Percentiles rank a stretch among this genome's conserved stretches.
Evolutionary conservation across 2,797 vertebrate genomes (phyloP).

Genomic region (Strix occidentalis): DNA sequence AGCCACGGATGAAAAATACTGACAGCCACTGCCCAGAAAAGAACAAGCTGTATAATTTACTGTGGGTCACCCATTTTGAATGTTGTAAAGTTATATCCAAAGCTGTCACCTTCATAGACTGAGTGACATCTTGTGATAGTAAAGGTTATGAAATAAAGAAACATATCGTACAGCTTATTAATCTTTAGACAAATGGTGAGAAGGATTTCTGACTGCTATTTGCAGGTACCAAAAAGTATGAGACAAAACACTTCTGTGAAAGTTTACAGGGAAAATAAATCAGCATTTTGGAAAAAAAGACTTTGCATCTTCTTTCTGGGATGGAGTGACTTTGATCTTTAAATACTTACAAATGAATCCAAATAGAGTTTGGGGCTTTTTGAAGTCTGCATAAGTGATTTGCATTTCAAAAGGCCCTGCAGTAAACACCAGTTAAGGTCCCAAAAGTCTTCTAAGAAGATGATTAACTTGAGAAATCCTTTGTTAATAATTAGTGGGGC

Average conservation of each 20-base stretch:
- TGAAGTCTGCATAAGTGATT: constrained; percentile 41
- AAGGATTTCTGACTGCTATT: not conserved
- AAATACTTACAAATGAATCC: constrained; percentile 55
- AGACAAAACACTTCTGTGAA: not conserved
- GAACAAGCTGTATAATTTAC: not conserved
- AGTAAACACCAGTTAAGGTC: constrained; percentile 42
- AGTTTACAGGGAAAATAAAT: constrained; percentile 19
- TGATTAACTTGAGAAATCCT: constrained; percentile 51
- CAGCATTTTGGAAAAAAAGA: not conserved
- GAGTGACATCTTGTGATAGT: not conserved
- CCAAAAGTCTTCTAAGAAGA: constrained; percentile 38
- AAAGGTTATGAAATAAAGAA: constrained; percentile 38
- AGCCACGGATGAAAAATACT: constrained; percentile 16
- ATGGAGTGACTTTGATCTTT: constrained; percentile 38
- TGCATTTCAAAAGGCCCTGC: constrained; percentile 53
- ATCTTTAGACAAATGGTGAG: not conserved
- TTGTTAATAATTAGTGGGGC: constrained; percentile 38
- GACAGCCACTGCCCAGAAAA: constrained; percentile 18
- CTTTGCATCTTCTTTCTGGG: not conserved
- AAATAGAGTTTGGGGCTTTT: constrained; percentile 34
- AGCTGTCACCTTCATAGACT: constrained; percentile 31
- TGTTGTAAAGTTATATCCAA: not conserved
- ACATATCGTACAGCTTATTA: not conserved
- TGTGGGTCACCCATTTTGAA: not conserved
- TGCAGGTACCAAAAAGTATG: not conserved